Base-by-base conservation (phyloP, 2,797 vertebrate genomes). In the Eupleurogrammus muticus region DNA sequence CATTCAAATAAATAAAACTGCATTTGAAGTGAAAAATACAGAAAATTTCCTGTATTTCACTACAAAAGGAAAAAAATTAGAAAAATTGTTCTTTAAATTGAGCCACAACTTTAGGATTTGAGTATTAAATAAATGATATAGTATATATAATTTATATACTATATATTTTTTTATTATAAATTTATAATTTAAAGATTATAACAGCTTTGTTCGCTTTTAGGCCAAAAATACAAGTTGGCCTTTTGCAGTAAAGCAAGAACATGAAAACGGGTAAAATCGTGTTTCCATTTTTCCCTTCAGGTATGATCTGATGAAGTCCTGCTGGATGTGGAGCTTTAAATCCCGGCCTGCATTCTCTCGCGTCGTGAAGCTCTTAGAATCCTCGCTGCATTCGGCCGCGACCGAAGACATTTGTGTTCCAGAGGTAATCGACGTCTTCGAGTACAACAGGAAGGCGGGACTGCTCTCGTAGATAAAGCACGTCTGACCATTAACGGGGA, bases 261-360 rank as follows among this genome's bases (percentile, higher is more conserved):
- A n/a, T 46, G 7, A 8, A 46, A n/a, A n/a, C 19, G 17, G n/a
- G 7, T 46, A n/a, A 9, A 9, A 9, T 46, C 19, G 8, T 46
- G 19, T 19, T 19, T 42, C 2, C 2, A 17, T 19, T 46, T 19
- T 2, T 40, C 0, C 21, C 59, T 73, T 11, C 63, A 95, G 94
- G 79, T 93, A 90, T n/a, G 89, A 93, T 40, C 75, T 94, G 14
- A 94, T 94, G 91, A 92, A 87, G 68, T 92, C 90, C 51, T 94
- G 93, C 48, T 93, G 93, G 92, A 93, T 92, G 88, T 94, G 92
- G 92, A 88, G 90, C 62, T 92, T 89, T 40, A 91, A 90, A 69
- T 90, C 92, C 54, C 70, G 92, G 7, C 93, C 94, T 0, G 56
- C 79, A 0, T 94, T 91, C 75, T 89, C 90, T 0, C 84, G 87